Percentiles rank a stretch among this genome's conserved stretches.
Evolutionary conservation across 30 jellyfish, hydroid and myxozoan genomes (phyloP).

Genomic region (Aurelia sp.): DNA sequence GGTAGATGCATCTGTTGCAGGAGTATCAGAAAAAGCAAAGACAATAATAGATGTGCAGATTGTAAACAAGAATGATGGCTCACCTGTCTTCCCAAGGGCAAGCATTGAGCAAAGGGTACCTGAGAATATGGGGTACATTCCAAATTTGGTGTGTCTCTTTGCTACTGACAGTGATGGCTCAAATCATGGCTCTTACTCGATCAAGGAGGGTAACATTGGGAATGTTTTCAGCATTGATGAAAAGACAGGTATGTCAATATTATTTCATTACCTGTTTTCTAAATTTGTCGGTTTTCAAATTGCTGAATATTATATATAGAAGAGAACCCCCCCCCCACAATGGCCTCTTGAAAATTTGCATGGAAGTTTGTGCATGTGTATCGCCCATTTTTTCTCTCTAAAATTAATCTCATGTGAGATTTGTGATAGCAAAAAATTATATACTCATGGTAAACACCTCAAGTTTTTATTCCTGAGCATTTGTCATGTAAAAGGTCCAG

Average conservation of each 20-base stretch:
- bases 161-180: conserved; percentile 94
- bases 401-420: too few relatives aligned
- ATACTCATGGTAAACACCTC: too few relatives aligned
- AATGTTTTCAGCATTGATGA: conserved; percentile 77
- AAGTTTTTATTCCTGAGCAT: too few relatives aligned
- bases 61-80: conserved; percentile 78
- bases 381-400: too few relatives aligned
- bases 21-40: conserved; percentile 41
- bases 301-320: too few relatives aligned
- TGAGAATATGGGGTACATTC: conserved; percentile 88
- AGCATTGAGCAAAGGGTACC: conserved; percentile 62
- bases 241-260: conserved; percentile 75
- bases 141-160: conserved; percentile 88
- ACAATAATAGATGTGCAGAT: conserved; percentile 53
- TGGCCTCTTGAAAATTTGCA: too few relatives aligned
- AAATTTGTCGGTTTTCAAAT: too few relatives aligned
- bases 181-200: conserved; percentile 64
- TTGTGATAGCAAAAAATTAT: too few relatives aligned
- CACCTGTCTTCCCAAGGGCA: conserved; percentile 81
- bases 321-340: too few relatives aligned
- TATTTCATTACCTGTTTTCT: too few relatives aligned
- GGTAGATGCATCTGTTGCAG: conserved; percentile 68
- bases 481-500: too few relatives aligned
- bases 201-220: conserved; percentile 82
- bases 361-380: too few relatives aligned